Evolutionary conservation across 2,888 invertebrate genomes (phyloP).

Genomic region (Pollenia amentaria): DNA sequence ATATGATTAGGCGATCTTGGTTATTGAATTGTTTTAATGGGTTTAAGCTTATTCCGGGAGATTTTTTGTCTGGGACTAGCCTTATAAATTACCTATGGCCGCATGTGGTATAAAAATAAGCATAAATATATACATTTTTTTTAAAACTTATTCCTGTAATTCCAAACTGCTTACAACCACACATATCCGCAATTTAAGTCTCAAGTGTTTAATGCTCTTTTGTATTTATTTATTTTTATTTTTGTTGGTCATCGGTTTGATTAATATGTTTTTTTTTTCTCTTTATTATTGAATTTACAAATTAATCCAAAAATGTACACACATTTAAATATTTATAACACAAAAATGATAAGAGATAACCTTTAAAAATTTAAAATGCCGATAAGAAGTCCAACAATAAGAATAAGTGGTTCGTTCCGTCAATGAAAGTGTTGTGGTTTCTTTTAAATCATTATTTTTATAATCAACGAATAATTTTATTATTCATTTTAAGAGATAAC

Average conservation of each 20-base stretch:
- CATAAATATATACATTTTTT: no score
- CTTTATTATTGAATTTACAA: constrained; percentile 24
- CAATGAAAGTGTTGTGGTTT: constrained; percentile 20
- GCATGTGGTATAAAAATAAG: no score
- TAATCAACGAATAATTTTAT: constrained; percentile 35
- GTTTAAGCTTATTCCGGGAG: no score
- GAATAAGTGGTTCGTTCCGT: background rate
- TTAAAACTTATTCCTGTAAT: no score
- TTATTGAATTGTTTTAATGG: no score
- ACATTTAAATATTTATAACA: background rate
- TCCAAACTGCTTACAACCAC: background rate
- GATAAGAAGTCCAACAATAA: constrained; percentile 31
- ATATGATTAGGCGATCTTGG: no score
- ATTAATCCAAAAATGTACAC: background rate
- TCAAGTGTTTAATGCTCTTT: constrained; percentile 33
- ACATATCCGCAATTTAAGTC: background rate
- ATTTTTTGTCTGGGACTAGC: no score
- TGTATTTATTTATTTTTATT: constrained; percentile 2
- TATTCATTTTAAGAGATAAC: constrained; percentile 39
- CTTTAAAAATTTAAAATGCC: constrained; percentile 33
- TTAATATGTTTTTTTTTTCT: constrained; percentile 5
- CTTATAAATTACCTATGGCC: no score
- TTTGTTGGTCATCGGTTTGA: constrained; percentile 49
- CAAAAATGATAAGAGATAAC: constrained; percentile 27
- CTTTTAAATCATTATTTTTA: background rate